Conservation (phyloP, 2,797 vertebrate species). For the Oreochromis grahami region DNA sequence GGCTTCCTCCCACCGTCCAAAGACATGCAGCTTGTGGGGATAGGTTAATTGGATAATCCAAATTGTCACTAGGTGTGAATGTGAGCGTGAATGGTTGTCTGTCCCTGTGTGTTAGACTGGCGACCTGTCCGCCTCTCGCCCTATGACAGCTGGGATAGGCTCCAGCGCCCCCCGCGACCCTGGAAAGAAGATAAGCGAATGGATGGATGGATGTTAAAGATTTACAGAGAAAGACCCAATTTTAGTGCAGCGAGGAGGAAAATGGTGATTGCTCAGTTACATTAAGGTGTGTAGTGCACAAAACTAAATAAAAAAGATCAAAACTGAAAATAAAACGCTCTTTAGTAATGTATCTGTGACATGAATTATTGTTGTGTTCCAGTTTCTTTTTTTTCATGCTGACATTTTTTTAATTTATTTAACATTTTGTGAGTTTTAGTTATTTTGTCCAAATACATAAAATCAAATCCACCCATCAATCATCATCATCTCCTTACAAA, state of each 20-base stretch:
- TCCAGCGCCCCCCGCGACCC: no score
- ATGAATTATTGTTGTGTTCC: not conserved
- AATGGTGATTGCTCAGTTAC: fast-evolving
- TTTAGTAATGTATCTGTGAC: not conserved
- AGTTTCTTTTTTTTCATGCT: fast-evolving
- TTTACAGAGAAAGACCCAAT: fast-evolving
- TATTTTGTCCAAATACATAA: not conserved
- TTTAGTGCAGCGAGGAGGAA: not conserved
- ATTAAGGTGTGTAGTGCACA: fast-evolving
- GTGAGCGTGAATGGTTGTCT: no score
- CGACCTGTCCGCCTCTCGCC: no score
- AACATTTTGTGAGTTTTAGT: not conserved
- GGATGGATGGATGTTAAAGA: no score
- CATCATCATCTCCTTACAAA: not conserved
- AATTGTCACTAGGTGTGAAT: no score
- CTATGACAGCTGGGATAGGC: no score
- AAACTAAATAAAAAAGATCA: not conserved
- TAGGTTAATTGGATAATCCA: no score
- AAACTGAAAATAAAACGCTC: not conserved
- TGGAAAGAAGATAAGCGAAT: no score
- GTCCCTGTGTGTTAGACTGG: no score
- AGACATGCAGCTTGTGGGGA: no score
- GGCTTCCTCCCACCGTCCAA: no score
- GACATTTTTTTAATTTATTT: not conserved
- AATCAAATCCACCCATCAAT: not conserved